Conservation (phyloP, 2,888 invertebrate species). For the Drosophila kuntzei region DNA sequence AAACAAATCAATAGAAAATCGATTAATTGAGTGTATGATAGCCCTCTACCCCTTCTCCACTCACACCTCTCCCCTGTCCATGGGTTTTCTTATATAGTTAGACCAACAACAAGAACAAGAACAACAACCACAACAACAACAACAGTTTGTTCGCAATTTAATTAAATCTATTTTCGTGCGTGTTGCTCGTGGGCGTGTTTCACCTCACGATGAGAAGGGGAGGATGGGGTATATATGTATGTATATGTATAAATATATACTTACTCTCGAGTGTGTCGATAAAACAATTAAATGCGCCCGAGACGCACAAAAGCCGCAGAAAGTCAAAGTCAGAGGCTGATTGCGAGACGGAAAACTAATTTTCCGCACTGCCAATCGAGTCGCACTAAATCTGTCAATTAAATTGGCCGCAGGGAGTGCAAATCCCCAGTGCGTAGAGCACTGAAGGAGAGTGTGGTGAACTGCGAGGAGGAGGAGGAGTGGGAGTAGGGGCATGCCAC, state of each 20-base stretch:
- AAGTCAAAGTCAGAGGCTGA: conserved; percentile 57
- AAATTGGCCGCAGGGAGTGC: conserved; percentile 83
- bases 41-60: neutral
- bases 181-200: conserved; percentile 70
- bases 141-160: conserved; percentile 77
- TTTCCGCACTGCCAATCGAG: conserved; percentile 83
- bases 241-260: conserved; percentile 3
- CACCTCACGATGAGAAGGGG: conserved; percentile 44
- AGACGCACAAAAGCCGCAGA: conserved; percentile 58
- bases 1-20: conserved; percentile 67
- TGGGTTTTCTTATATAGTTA: neutral
- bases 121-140: neutral
- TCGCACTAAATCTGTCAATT: conserved; percentile 84
- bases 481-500: conserved; percentile 23
- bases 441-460: neutral
- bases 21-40: conserved; percentile 69
- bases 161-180: conserved; percentile 79
- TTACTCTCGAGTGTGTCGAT: conserved; percentile 67
- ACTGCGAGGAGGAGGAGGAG: neutral
- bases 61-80: conserved; percentile 13
- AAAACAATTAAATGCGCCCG: conserved; percentile 75
- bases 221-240: conserved; percentile 2
- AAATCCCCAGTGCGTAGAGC: conserved; percentile 50
- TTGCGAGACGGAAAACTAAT: conserved; percentile 80
- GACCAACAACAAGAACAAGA: neutral